These are phyloP conservation scores for Macrostomum lignano DNA, from an alignment of 1,140 invertebrate genomes.

Conservation along the genomic window DNA sequence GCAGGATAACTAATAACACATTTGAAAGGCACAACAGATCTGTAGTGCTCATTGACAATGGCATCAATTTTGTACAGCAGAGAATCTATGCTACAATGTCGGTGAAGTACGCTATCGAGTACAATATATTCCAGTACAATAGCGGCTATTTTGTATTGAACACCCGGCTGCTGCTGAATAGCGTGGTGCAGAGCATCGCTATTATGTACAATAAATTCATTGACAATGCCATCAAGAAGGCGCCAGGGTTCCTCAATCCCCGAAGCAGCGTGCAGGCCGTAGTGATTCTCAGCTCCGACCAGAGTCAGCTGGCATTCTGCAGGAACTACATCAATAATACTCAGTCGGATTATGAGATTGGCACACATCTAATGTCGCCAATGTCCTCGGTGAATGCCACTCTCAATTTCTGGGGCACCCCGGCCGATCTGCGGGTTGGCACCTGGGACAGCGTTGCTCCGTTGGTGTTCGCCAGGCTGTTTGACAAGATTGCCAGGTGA, in stretches of 20 bases:
- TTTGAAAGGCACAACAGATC: no score
- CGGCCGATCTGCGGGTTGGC: conserved; percentile 7
- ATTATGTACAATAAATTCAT: conserved; percentile 63
- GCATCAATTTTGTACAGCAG: conserved; percentile 30
- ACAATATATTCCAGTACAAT: conserved; percentile 64
- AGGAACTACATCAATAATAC: conserved; percentile 73
- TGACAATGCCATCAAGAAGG: conserved; percentile 60
- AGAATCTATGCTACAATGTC: conserved; percentile 19
- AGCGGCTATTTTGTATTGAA: conserved; percentile 55
- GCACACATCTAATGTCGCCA: conserved; percentile 70
- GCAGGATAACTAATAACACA: no score
- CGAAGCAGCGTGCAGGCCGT: conserved; percentile 50
- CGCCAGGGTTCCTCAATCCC: conserved; percentile 38
- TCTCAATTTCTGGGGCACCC: conserved; percentile 60
- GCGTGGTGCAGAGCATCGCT: conserved; percentile 42
- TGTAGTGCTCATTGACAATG: conserved; percentile 68
- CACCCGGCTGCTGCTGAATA: conserved; percentile 55
- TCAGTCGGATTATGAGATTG: conserved; percentile 63
- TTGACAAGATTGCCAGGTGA: conserved; percentile 20
- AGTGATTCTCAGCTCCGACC: conserved; percentile 54
- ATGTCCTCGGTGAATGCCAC: conserved; percentile 69
- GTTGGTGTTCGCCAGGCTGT: conserved; percentile 13
- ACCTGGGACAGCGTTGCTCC: conserved; percentile 8
- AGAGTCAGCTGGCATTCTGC: conserved; percentile 52
- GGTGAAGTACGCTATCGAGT: conserved; percentile 39